Percentiles rank a stretch among this genome's conserved stretches.
Evolutionary conservation across 2,888 invertebrate genomes (phyloP).

Genomic region (Drosophila aldrichi): DNA sequence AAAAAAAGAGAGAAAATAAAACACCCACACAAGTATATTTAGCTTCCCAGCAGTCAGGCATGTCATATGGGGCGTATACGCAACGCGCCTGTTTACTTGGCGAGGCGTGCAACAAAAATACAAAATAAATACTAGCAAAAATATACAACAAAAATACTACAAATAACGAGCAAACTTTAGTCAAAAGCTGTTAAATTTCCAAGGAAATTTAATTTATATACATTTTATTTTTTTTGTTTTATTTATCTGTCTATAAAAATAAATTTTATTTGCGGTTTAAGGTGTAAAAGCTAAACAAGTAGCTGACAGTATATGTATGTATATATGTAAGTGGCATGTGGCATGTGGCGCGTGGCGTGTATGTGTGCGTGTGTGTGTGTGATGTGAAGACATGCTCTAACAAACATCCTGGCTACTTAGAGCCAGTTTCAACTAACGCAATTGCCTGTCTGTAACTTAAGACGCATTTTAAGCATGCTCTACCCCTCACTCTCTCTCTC

Average conservation of each 20-base stretch:
- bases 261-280: slow-evolving; percentile 31
- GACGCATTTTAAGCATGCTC: slow-evolving; percentile 11
- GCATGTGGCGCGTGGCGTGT: slow-evolving; percentile 1
- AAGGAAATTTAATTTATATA: slow-evolving; percentile 68
- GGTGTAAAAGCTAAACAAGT: slow-evolving; percentile 39
- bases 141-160: slow-evolving; percentile 4
- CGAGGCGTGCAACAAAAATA: slow-evolving; percentile 29
- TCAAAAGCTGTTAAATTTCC: slow-evolving; percentile 33
- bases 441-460: slow-evolving; percentile 48
- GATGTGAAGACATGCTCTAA: slow-evolving; percentile 13
- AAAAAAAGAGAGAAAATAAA: neutral
- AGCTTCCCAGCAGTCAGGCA: slow-evolving; percentile 6
- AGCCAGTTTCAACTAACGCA: slow-evolving; percentile 47
- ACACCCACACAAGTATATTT: neutral
- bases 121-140: slow-evolving; percentile 1
- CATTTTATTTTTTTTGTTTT: slow-evolving; percentile 24
- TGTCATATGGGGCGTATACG: slow-evolving; percentile 48
- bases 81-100: slow-evolving; percentile 39
- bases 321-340: neutral
- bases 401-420: slow-evolving; percentile 32
- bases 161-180: neutral
- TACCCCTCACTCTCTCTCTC: too few relatives aligned
- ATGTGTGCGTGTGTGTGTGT: neutral
- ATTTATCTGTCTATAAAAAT: slow-evolving; percentile 2
- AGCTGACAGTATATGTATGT: neutral